Evolutionary conservation across 1,140 invertebrate genomes (phyloP), one percentile per base, ranked within the genome.

Genomic region (Leptopilina clavipes): DNA sequence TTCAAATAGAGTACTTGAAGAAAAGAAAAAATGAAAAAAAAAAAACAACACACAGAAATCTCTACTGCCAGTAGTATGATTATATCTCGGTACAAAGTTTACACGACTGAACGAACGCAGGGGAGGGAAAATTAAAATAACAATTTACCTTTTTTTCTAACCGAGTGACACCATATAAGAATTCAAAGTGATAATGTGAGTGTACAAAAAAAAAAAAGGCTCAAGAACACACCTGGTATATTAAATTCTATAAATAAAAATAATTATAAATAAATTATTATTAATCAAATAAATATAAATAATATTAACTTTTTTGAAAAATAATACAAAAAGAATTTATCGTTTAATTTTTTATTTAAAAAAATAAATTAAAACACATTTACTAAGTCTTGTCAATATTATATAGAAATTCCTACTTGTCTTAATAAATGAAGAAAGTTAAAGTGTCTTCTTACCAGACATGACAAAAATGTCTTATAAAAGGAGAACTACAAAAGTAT

Each of bases 191-290:
- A 65, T 65, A 65, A 65, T 65, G 25, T 65, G 11, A 3, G 59
- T 12, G 3, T 19, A n/a, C n/a, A n/a, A n/a, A n/a, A n/a, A n/a
- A 9, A 25, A 31, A 31, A 31, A 31, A 25, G 10, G 0, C 25
- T 19, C 11, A 22, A 59, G 56, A 59, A 59, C 56, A 59, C 56
- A 59, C 56, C 56, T 59, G 56, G 56, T 25, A 19, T 25, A 59
- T 59, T 59, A 59, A 59, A 65, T 65, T 65, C 31, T 65, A 65
- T n/a, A n/a, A n/a, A n/a, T n/a, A n/a, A n/a, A n/a, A n/a, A n/a
- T n/a, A n/a, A n/a, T n/a, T n/a, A n/a, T n/a, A n/a, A n/a, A n/a
- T n/a, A n/a, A n/a, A n/a, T n/a, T n/a, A n/a, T n/a, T n/a, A n/a
- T n/a, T n/a, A n/a, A n/a, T n/a, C n/a, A n/a, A n/a, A n/a, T n/a